These are phyloP conservation scores for Montifringilla adamsi DNA, from an alignment of 2,113 vertebrate species.

Conservation along the genomic window DNA sequence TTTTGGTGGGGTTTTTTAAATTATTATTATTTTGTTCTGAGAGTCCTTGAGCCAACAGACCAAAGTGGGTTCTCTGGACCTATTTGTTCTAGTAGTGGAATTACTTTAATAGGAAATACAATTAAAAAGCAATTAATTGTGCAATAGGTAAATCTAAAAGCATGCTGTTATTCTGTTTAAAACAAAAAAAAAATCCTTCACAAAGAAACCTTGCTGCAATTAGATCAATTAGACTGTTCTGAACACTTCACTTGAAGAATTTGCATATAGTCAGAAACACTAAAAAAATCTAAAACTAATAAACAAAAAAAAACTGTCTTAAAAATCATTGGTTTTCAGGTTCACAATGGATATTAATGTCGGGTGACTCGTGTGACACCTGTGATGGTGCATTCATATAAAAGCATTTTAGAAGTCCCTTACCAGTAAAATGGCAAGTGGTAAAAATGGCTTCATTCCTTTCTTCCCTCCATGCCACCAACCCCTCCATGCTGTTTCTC, in stretches of 20 bases:
- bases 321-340: neutral
- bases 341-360: neutral
- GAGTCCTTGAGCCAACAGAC: neutral
- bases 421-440: neutral
- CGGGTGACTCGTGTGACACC: neutral
- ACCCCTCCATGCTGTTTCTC: neutral
- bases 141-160: conserved; percentile 13
- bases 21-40: neutral
- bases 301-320: neutral
- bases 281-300: neutral
- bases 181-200: neutral
- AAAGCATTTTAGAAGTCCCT: neutral
- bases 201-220: neutral
- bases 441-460: neutral
- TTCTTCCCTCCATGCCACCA: neutral
- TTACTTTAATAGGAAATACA: neutral
- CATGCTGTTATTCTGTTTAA: neutral
- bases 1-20: neutral
- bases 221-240: neutral
- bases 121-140: conserved; percentile 5
- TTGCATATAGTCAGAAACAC: neutral
- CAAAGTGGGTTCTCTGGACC: conserved; percentile 39
- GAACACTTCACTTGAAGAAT: neutral
- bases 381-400: neutral
- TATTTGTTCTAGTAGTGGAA: conserved; percentile 11